Evolutionary conservation across 2,113 vertebrate genomes (phyloP).

Genomic region (Vidua chalybeata): DNA sequence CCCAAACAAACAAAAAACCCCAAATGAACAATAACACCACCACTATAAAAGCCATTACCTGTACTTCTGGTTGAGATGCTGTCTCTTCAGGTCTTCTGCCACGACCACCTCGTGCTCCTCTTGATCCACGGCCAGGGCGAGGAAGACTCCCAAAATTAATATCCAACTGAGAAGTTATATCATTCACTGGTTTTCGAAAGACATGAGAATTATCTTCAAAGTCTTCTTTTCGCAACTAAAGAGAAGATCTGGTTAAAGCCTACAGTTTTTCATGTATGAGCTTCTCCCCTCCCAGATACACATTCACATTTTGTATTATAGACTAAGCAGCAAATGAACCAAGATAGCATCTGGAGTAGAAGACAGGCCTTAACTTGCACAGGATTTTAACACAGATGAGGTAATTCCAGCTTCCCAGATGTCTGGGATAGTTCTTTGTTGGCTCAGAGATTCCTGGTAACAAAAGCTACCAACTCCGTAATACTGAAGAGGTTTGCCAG

Average conservation of each 20-base stretch:
- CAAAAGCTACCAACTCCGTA: background rate
- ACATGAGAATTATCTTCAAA: constrained; percentile 75
- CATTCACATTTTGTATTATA: background rate
- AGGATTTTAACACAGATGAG: background rate
- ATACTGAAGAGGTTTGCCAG: background rate
- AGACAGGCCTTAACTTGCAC: background rate
- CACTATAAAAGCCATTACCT: constrained; percentile 20
- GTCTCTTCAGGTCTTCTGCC: constrained; percentile 59
- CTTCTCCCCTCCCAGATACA: background rate
- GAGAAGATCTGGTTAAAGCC: background rate
- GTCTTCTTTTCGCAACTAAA: constrained; percentile 73
- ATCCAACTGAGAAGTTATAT: constrained; percentile 92
- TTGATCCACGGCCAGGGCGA: constrained; percentile 80
- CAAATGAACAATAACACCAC: background rate
- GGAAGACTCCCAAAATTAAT: constrained; percentile 92
- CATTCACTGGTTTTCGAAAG: constrained; percentile 86
- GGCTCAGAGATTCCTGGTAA: background rate
- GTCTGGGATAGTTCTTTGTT: background rate
- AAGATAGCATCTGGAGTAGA: background rate
- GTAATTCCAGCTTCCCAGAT: background rate
- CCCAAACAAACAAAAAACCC: too few species aligned
- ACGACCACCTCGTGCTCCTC: constrained; percentile 78
- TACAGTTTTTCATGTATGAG: background rate
- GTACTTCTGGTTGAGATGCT: constrained; percentile 43
- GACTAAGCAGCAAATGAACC: background rate